These are phyloP conservation scores for Ahaetulla prasina DNA, from an alignment of 2,113 vertebrate genomes.

Conservation along the genomic window DNA sequence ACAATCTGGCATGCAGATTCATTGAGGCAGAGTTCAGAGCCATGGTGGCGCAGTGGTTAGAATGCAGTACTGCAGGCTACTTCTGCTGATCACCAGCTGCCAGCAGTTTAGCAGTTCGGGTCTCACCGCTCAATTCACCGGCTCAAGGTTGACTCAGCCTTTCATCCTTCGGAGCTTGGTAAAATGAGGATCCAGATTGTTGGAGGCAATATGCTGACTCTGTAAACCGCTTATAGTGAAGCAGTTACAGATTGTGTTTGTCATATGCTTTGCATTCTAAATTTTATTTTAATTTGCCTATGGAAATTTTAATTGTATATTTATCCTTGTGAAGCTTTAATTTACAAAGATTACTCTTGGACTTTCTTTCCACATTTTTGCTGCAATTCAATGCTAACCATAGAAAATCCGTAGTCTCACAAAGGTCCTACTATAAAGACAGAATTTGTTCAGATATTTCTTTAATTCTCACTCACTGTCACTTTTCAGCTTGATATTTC, in stretches of 20 bases:
- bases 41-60: too few relatives aligned
- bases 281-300: background rate
- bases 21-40: background rate
- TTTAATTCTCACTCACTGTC: background rate
- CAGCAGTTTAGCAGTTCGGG: too few relatives aligned
- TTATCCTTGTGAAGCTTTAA: background rate
- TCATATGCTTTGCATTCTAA: background rate
- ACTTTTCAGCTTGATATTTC: background rate
- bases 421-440: background rate
- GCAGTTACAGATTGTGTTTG: too few relatives aligned
- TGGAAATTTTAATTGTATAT: background rate
- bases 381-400: background rate
- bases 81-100: too few relatives aligned
- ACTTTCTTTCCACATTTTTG: background rate
- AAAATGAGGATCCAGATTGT: too few relatives aligned
- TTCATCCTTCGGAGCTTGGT: too few relatives aligned
- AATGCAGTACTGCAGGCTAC: too few relatives aligned
- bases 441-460: background rate
- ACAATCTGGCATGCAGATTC: background rate
- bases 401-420: background rate
- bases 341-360: background rate
- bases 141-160: too few relatives aligned
- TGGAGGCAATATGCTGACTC: too few relatives aligned
- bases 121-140: too few relatives aligned
- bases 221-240: too few relatives aligned